These are phyloP conservation scores for Cheirogaleus medius DNA, from an alignment of 2,113 vertebrate species.

Conservation along the genomic window DNA sequence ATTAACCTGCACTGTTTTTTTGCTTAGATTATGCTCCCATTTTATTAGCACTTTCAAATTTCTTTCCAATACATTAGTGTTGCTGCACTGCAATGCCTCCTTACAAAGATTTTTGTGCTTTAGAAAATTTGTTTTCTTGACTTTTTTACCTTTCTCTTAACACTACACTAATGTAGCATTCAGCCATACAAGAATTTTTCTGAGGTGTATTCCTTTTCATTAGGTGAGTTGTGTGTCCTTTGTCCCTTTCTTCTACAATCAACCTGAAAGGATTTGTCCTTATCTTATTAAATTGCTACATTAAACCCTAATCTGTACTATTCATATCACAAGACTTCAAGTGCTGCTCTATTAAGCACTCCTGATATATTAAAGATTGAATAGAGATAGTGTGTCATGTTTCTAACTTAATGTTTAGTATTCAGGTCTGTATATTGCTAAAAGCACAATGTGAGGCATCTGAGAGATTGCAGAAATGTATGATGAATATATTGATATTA, in stretches of 20 bases:
- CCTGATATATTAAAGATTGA: not conserved
- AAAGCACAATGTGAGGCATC: not conserved
- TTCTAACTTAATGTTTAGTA: not conserved
- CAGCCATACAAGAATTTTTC: not conserved
- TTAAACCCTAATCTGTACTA: not conserved
- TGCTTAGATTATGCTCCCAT: not conserved
- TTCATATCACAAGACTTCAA: not conserved
- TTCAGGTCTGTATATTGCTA: not conserved
- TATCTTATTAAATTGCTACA: not conserved
- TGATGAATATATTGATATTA: not conserved
- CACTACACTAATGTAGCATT: not conserved
- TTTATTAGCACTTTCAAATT: not conserved
- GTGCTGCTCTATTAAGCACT: not conserved
- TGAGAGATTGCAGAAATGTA: not conserved
- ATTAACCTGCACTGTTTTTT: not conserved
- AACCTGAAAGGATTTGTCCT: not conserved
- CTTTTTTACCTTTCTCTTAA: not conserved
- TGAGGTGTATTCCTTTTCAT: not conserved
- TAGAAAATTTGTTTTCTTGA: not conserved
- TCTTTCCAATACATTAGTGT: not conserved
- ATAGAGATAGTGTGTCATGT: not conserved
- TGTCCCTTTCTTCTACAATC: not conserved
- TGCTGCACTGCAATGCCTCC: not conserved
- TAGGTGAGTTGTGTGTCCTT: not conserved
- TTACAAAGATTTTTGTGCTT: not conserved